Evolutionary conservation across 2,797 vertebrate species (phyloP).

Genomic region (Scleropages formosus): DNA sequence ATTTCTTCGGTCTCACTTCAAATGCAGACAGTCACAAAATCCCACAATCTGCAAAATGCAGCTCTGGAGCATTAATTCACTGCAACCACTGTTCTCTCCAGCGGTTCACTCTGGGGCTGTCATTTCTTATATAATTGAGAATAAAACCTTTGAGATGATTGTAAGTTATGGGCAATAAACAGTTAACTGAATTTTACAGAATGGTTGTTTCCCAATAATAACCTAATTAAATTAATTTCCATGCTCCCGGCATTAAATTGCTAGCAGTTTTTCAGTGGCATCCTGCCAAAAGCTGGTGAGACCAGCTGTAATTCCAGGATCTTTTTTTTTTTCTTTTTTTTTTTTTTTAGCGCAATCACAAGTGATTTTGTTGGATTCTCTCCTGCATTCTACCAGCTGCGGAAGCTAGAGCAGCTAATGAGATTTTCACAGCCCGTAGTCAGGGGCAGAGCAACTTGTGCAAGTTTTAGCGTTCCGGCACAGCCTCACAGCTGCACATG

Average conservation of each 20-base stretch:
- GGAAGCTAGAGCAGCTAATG: background rate
- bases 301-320: background rate
- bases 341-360: background rate
- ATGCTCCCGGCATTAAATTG: constrained; percentile 2
- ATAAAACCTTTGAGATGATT: background rate
- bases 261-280: constrained; percentile 3
- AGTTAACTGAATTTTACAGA: background rate
- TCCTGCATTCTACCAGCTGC: background rate
- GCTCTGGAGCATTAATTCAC: background rate
- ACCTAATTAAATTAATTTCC: background rate
- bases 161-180: background rate
- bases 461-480: background rate
- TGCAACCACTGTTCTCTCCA: no score
- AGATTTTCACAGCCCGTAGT: background rate
- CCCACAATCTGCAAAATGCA: background rate
- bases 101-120: no score
- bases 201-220: background rate
- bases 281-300: background rate
- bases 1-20: background rate
- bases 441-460: background rate
- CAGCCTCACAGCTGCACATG: background rate
- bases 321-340: no score
- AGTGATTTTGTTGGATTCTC: background rate
- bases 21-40: background rate
- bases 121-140: background rate